phyloP scores from a whole-genome alignment of 1,140 invertebrate species.

The Anthonomus grandis region DNA sequence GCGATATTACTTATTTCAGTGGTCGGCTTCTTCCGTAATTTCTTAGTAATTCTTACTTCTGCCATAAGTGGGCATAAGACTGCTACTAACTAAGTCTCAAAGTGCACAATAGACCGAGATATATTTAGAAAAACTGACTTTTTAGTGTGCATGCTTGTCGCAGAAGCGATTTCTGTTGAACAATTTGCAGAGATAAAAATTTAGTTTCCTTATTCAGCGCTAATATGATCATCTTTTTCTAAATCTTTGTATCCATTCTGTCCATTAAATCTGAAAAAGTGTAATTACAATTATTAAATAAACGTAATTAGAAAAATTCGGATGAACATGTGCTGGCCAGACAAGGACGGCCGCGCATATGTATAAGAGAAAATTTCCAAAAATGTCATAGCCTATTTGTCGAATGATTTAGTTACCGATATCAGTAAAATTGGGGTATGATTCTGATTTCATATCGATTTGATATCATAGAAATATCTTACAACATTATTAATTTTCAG shows the following conservation, averaged over 20 bases:
- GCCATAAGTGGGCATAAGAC: neutral
- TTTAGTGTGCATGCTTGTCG: neutral
- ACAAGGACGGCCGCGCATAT: neutral
- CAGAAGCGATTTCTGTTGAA: neutral
- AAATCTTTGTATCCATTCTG: neutral
- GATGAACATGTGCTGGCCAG: neutral
- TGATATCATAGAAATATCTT: too few relatives aligned
- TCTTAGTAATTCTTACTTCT: neutral
- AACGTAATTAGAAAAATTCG: neutral
- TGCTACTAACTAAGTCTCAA: neutral
- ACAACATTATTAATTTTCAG: too few relatives aligned
- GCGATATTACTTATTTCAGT: neutral
- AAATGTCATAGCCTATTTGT: too few relatives aligned
- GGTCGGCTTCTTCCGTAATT: neutral
- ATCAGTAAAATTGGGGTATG: too few relatives aligned
- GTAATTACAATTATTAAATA: neutral
- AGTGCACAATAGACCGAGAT: neutral
- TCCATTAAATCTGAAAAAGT: neutral
- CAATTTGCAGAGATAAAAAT: neutral
- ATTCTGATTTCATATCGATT: too few relatives aligned
- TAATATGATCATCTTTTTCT: neutral
- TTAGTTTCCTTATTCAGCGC: too few relatives aligned
- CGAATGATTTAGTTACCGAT: too few relatives aligned
- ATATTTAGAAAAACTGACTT: neutral
- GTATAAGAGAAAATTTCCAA: too few relatives aligned